These are phyloP conservation scores for Cephalopholis sonnerati DNA, from an alignment of 2,113 vertebrate genomes.

Conservation along the genomic window DNA sequence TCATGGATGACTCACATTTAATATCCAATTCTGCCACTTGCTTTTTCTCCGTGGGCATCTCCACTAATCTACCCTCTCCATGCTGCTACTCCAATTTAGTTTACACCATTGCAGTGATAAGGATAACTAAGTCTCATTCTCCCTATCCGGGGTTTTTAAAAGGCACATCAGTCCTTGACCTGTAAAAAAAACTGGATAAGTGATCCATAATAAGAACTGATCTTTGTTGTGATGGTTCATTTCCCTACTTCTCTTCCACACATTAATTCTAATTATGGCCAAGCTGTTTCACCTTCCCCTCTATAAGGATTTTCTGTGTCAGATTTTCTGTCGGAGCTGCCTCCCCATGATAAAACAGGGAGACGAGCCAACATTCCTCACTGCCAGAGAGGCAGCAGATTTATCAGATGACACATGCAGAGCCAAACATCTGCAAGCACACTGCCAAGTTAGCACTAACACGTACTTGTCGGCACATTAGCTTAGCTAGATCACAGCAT, in stretches of 20 bases:
- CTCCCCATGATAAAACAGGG: slow-evolving; percentile 55
- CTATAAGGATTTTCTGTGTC: slow-evolving; percentile 53
- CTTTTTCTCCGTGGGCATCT: slow-evolving; percentile 20
- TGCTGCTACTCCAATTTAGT: background rate
- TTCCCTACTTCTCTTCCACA: slow-evolving; percentile 54
- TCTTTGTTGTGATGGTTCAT: slow-evolving; percentile 67
- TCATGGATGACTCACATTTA: slow-evolving; percentile 29
- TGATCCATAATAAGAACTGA: slow-evolving; percentile 65
- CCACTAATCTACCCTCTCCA: background rate
- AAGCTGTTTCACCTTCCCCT: slow-evolving; percentile 66
- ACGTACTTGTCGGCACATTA: slow-evolving; percentile 45
- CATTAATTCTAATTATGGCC: slow-evolving; percentile 78
- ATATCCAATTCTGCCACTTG: slow-evolving; percentile 17
- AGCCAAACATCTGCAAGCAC: slow-evolving; percentile 67
- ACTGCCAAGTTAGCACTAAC: slow-evolving; percentile 49
- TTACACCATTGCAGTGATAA: background rate
- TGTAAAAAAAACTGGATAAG: slow-evolving; percentile 48
- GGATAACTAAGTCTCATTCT: slow-evolving; percentile 21
- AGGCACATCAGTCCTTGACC: slow-evolving; percentile 31
- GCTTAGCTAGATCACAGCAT: slow-evolving; percentile 4
- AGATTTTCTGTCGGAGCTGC: slow-evolving; percentile 50
- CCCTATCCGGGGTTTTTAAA: slow-evolving; percentile 9
- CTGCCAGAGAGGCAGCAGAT: slow-evolving; percentile 60
- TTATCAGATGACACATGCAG: slow-evolving; percentile 62
- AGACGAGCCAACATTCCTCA: slow-evolving; percentile 54